Evolutionary conservation across 2,888 invertebrate species (phyloP), one percentile per base, ranked within the genome.

Genomic region (Xestia ashworthii): DNA sequence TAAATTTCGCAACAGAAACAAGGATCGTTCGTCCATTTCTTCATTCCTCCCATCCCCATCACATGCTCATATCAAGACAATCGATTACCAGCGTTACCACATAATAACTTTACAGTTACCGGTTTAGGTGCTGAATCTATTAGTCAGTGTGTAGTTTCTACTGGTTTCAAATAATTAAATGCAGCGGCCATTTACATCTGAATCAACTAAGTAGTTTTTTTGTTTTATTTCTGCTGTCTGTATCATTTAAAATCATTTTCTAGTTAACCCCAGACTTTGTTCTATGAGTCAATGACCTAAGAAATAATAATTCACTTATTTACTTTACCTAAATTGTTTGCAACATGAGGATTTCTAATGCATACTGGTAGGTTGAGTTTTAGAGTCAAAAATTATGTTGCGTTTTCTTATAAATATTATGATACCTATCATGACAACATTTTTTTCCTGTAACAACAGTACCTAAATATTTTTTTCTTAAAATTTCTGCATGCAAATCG

Each of bases 221-320:
- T 41, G n/a, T 22, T 62, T 25, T n/a, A 46, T 46, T n/a, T 9
- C 3, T 55, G 65, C 25, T n/a, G n/a, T 58, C 50, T 44, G 19
- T 53, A 48, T 25, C 9, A 55, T 16, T 48, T 46, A n/a, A 55
- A n/a, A 55, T 55, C 4, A 5, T 25, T 55, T 55, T 12, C 1
- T 50, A 58, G 19, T 62, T 14, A 25, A 53, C 53, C 22, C 22
- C 55, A 50, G 68, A 81, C 76, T 74, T 74, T 41, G 76, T 25
- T 25, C 68, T 38, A 46, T 80, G 64, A 74, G 22, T 69, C 25
- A 64, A 62, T 68, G 14, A 62, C 25, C 25, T 25, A 68, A 58
- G 44, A 44, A 67, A 50, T n/a, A 22, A 50, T 25, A 19, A 78
- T 11, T n/a, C 4, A 32, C n/a, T n/a, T 64, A n/a, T 41, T 64